Evolutionary conservation across 1,140 invertebrate genomes (phyloP), one percentile per base, ranked within the genome.

Genomic region (Schlechtendalia chinensis): DNA sequence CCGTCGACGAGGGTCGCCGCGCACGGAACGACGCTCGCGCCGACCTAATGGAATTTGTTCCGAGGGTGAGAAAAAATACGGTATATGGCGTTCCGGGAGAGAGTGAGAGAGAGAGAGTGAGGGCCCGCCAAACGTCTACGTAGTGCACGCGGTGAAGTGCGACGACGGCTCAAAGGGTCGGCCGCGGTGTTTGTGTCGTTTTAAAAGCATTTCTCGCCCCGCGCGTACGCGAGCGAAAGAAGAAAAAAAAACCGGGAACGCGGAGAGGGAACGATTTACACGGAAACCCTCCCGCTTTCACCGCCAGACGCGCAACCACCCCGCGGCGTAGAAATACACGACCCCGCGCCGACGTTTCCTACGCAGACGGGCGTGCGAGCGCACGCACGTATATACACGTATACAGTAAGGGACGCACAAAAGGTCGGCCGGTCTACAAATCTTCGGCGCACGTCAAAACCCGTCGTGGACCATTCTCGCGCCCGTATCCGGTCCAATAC

Each of bases 401-500:
- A 56, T 56, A 56, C 19, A 11, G 17, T 69, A 47, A 8, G 45
- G 67, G 67, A 50, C 22, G 27, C 67, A 69, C 67, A 69, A 69
- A 69, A 69, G 67, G 67, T 69, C 45, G 67, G 45, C 17, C 45
- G 74, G 54, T 77, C 74, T 32, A 77, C 74, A 77, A 77, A 77
- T 77, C 74, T 77, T 77, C 74, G 19, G 54, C n/a, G 56, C 74
- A 58, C 54, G 74, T 77, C 74, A 77, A 77, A 77, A 77, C 59
- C 74, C 74, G 74, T 58, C 74, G 39, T 77, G 74, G 74, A 77
- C 74, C 74, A 59, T 77, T 77, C 54, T 77, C 74, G 74, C 56
- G 32, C 32, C 19, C 27, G 56, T 77, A 77, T 77, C 53, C 56
- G 53, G 53, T 58, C 53, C 56, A 24, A 58, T 58, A 77, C 56